phyloP scores from a whole-genome alignment of 1,140 invertebrate species.

The Schlechtendalia chinensis region DNA sequence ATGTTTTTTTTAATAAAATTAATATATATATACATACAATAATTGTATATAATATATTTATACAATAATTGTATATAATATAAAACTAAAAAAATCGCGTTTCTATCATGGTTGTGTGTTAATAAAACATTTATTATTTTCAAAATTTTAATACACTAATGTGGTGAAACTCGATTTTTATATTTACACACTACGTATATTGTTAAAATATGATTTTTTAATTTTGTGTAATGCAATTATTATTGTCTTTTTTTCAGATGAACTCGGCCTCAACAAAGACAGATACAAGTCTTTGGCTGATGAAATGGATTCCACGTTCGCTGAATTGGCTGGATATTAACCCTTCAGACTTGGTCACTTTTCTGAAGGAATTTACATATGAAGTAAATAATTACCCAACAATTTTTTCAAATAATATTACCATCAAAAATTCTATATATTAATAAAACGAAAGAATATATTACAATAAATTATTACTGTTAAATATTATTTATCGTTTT shows the following conservation, averaged over 20 bases:
- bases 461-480: conserved; percentile 40
- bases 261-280: conserved; percentile 90
- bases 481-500: conserved; percentile 47
- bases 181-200: background rate
- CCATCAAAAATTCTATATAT: conserved; percentile 28
- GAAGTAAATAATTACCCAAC: conserved; percentile 37
- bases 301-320: conserved; percentile 97
- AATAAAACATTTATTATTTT: no score
- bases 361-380: conserved; percentile 14
- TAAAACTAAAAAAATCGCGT: background rate
- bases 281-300: conserved; percentile 94
- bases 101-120: background rate
- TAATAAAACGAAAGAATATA: conserved; percentile 36
- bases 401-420: conserved; percentile 46
- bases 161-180: background rate
- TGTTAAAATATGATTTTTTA: background rate
- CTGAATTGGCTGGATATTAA: conserved; percentile 82
- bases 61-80: background rate
- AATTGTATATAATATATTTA: background rate
- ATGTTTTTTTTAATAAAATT: conserved; percentile 4
- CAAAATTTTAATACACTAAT: background rate
- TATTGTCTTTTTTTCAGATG: conserved; percentile 73
- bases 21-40: background rate
- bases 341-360: background rate
- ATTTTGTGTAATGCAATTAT: background rate